These are phyloP conservation scores for Lepilemur ruficaudatus DNA, from an alignment of 2,797 vertebrate species.

Conservation along the genomic window DNA sequence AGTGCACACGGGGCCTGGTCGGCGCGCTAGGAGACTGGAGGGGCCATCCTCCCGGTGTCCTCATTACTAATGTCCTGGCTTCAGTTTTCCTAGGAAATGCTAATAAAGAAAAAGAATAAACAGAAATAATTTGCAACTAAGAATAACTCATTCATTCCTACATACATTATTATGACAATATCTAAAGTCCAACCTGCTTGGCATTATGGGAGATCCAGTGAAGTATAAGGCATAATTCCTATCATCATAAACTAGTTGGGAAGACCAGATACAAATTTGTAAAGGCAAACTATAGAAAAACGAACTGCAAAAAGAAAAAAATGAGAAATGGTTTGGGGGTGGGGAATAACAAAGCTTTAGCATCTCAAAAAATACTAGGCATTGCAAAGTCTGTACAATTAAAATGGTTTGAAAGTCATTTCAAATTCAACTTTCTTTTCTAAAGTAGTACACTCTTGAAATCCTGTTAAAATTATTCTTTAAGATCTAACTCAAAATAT, in stretches of 20 bases:
- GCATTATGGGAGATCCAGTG: neutral
- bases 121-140: neutral
- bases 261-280: neutral
- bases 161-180: neutral
- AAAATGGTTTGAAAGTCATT: neutral
- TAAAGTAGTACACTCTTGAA: neutral
- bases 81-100: slow-evolving; percentile 13
- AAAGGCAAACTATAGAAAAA: neutral
- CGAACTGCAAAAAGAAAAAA: neutral
- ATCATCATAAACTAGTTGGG: neutral
- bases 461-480: neutral
- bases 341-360: neutral
- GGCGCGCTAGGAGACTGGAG: neutral
- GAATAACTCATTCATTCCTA: neutral
- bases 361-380: neutral
- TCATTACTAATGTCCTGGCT: neutral
- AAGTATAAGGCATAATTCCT: neutral
- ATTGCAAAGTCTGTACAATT: neutral
- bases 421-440: slow-evolving; percentile 11
- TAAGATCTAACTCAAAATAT: neutral
- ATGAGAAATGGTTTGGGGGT: neutral
- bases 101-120: neutral
- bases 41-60: neutral
- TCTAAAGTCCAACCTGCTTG: neutral
- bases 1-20: neutral